Base-by-base conservation (phyloP, 2,888 invertebrate genomes). In the Reticulitermes lucifugus region DNA sequence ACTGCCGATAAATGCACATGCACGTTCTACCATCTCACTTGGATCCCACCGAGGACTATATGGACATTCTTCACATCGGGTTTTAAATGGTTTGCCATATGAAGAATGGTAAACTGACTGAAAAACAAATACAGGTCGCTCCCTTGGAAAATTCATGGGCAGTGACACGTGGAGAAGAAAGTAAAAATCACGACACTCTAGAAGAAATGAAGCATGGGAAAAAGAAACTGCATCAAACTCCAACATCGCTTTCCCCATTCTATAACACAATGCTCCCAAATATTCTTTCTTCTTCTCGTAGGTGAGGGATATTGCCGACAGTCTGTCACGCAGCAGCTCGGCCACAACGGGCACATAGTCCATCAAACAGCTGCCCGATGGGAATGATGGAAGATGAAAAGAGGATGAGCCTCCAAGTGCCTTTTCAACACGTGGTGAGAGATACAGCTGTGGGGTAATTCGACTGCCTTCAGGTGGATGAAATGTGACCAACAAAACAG, bases 171-270 rank as follows among this genome's bases (percentile, higher is more conserved):
- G 92, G 46, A 95, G 90, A 80, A 95, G 91, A 91, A 94, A 94
- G 89, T 93, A 93, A 89, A 94, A 94, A 89, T 93, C 93, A 88
- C 93, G 92, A 90, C 93, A 92, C 90, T 94, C 93, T 89, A 94
- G 93, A 46, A 95, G 89, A 88, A 95, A 93, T 29, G 93, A 92
- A 29, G 94, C 92, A 87, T 90, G 91, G 25, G 89, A 89, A 88
- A 91, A 92, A 10, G 88, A 88, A 60, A 90, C 89, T 82, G 90
- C 89, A 89, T 93, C 93, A 89, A 92, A 93, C 88, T 93, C 93
- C 43, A 93, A 86, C 65, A 93, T 89, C 83, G 90, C 90, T 83
- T 90, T 89, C 81, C 91, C 90, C 89, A 91, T 91, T 82, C 89
- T 88, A 55, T 90, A 89, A 60, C 92, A 88, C 85, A 93, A 89